Evolutionary conservation across 2,888 invertebrate species (phyloP), one percentile per base, ranked within the genome.

Genomic region (Nomada fabriciana): DNA sequence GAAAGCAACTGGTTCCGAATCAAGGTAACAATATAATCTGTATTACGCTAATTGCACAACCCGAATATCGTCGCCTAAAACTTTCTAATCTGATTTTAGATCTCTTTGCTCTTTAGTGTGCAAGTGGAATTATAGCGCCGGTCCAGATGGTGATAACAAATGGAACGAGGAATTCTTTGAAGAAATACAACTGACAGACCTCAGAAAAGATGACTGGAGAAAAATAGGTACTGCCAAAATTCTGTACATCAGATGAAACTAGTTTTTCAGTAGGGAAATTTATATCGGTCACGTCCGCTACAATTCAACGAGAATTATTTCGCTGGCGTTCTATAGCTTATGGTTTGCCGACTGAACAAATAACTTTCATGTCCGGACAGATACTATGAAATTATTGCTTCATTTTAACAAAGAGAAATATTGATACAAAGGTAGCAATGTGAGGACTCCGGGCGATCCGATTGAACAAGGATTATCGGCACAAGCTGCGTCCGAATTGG

Each of bases 101-200:
- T 99, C 99, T 0, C 94, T 98, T 18, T 99, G 99, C 94, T 98
- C 98, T 7, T 95, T 98, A 75, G 97, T 98, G 4, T 99, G 99
- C 93, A 99, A 99, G 94, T 99, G 99, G 98, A 97, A 97, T 86
- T 98, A 97, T 93, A 96, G 96, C 94, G 97, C 96, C 85, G 94
- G 95, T 83, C 94, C 94, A 76, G 95, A 95, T 81, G 95, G 94
- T 0, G 94, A 94, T 77, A 94, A 93, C 74, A 95, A 95, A 11
- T 99, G 99, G 98, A 96, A 96, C 91, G 91, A 94, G 57, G 95
- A 95, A 61, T 98, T 97, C 93, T 96, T 98, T 55, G 91, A 94
- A 25, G 92, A 95, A 90, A 96, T 98, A 79, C 97, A 97, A 1
- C 94, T 99, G 61, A 95, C 95, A 13, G 98, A 98, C 90, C 94